Percentiles rank a stretch among this genome's conserved stretches.
Evolutionary conservation across 2,888 invertebrate genomes (phyloP).

Genomic region (Azorinus chamasolen): DNA sequence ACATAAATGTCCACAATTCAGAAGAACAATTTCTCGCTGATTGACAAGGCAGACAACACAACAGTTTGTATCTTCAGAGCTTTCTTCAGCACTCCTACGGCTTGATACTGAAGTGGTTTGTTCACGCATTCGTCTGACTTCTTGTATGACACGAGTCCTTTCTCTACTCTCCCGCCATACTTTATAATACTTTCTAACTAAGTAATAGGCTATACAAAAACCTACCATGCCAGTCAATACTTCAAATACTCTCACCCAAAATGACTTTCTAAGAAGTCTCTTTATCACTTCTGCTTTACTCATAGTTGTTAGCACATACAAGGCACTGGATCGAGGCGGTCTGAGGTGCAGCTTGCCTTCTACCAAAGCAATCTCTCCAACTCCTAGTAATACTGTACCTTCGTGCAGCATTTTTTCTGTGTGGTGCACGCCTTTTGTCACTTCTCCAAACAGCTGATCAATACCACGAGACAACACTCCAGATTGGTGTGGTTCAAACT

Average conservation of each 20-base stretch:
- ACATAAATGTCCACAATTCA: constrained; percentile 97
- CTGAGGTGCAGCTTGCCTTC: constrained; percentile 90
- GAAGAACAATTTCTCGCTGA: constrained; percentile 94
- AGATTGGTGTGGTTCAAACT: constrained; percentile 92
- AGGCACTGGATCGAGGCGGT: constrained; percentile 90
- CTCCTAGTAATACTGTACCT: constrained; percentile 92
- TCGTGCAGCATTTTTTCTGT: constrained; percentile 95
- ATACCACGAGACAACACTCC: constrained; percentile 93
- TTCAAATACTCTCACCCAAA: constrained; percentile 87
- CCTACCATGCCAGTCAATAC: constrained; percentile 89
- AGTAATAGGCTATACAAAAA: constrained; percentile 87
- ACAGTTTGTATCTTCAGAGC: constrained; percentile 85
- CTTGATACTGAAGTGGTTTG: neutral
- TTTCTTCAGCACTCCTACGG: constrained; percentile 4
- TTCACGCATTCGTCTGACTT: constrained; percentile 47
- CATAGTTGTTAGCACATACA: constrained; percentile 93
- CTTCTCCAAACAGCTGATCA: constrained; percentile 94
- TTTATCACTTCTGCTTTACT: constrained; percentile 92
- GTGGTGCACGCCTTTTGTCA: constrained; percentile 93
- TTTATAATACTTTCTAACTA: constrained; percentile 87
- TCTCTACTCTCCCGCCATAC: constrained; percentile 53
- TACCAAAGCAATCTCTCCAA: constrained; percentile 92
- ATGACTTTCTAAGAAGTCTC: constrained; percentile 91
- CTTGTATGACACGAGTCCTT: constrained; percentile 45
- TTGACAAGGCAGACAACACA: constrained; percentile 95